These are phyloP conservation scores for Tor tambroides DNA, from an alignment of 2,113 vertebrate genomes.

Conservation along the genomic window DNA sequence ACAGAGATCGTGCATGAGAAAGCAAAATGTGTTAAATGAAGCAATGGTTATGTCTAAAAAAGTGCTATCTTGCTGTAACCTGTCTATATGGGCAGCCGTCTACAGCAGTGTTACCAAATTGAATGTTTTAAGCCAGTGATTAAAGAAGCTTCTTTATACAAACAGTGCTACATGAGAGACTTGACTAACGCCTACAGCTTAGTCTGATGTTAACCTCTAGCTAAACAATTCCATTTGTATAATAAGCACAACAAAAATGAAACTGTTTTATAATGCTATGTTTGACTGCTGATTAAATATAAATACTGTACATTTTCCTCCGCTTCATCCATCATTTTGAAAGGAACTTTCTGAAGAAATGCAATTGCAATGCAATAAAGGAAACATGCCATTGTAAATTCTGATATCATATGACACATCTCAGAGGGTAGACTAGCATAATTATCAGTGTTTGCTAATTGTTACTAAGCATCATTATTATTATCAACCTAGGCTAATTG, in stretches of 20 bases:
- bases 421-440: no score
- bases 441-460: no score
- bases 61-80: no score
- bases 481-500: no score
- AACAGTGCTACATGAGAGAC: background rate
- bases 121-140: background rate
- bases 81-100: background rate
- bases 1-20: background rate
- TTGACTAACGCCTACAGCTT: background rate
- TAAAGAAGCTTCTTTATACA: background rate
- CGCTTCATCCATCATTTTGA: background rate
- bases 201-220: background rate
- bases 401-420: no score
- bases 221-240: background rate
- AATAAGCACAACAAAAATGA: background rate
- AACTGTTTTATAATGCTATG: background rate
- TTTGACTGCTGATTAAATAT: background rate
- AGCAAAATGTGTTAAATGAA: background rate
- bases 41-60: background rate
- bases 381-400: no score
- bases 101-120: background rate
- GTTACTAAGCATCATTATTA: no score
- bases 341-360: background rate
- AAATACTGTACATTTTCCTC: background rate
- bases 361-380: background rate